Base-by-base conservation (phyloP, 2,113 vertebrate genomes). In the Caranx ignobilis region DNA sequence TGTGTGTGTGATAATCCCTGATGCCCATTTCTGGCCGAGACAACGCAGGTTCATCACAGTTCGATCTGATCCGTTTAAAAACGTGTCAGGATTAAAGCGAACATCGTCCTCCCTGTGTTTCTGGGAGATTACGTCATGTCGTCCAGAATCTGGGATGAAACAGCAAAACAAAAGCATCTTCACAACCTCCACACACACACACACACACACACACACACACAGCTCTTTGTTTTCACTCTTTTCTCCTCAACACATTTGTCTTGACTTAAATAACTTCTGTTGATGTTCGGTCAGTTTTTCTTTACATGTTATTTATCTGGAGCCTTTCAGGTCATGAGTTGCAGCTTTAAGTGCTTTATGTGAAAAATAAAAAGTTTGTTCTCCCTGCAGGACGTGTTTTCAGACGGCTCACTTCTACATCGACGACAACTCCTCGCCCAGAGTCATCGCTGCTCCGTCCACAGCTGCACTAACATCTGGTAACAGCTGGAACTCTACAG, bases 351-450 rank as follows among this genome's bases (percentile, higher is more conserved):
- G 26, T 26, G 26, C 26, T 26, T 26, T 26, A 26, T 1, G 26
- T 26, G 1, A 26, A 26, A 26, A 26, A 26, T 1, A 26, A 26
- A 26, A 26, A 26, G 15, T 69, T 11, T 75, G n/a, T 89, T 92
- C 81, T 73, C n/a, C 75, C 80, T 90, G 18, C 88, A 99, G 98
- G 90, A 96, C 97, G 77, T 99, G 98, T 90, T 99, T 99, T 91
- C 98, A 99, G 95, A 99, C 97, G 2, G 98, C 98, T 82, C 97
- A 99, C 81, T 99, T 99, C 93, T 99, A 99, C 94, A 95, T 99
- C 75, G 96, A 98, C 55, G 97, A 99, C 79, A 97, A 91, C 77
- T 95, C 96, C 0, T 98, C 97, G 6, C 96, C 97, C 61, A 93
- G 96, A 88, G 97, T 98, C 61, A 96, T 98, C 87, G 90, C 95